phyloP scores from a whole-genome alignment of 1,140 invertebrate species.

The Micrasema longulum region DNA sequence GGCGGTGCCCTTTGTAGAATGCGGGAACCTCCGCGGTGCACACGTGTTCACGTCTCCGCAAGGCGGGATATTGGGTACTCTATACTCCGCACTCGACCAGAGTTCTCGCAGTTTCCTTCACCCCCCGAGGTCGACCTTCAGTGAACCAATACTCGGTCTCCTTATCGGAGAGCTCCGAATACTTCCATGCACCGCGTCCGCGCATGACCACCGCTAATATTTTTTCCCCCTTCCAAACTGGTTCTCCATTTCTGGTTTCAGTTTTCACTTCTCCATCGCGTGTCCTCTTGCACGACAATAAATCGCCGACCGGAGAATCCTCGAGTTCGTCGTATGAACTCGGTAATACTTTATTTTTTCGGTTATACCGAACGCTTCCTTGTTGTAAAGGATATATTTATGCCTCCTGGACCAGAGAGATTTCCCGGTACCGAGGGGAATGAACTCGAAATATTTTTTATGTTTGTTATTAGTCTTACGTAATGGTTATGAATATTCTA shows the following conservation, averaged over 20 bases:
- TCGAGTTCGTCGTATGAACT: slow-evolving; percentile 17
- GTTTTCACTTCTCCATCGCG: slow-evolving; percentile 43
- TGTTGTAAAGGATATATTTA: slow-evolving; percentile 45
- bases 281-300: slow-evolving; percentile 38
- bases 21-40: background rate
- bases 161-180: slow-evolving; percentile 34
- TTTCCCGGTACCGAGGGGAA: slow-evolving; percentile 44
- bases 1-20: slow-evolving; percentile 7
- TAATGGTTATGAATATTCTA: slow-evolving; percentile 44
- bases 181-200: slow-evolving; percentile 26
- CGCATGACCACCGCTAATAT: slow-evolving; percentile 43
- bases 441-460: slow-evolving; percentile 40
- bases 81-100: background rate
- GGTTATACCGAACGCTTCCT: slow-evolving; percentile 45
- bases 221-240: slow-evolving; percentile 40
- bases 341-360: slow-evolving; percentile 35
- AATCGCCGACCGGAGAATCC: slow-evolving; percentile 39
- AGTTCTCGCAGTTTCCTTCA: slow-evolving; percentile 16
- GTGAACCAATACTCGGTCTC: slow-evolving; percentile 20
- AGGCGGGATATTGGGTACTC: too few species aligned
- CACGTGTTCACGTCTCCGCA: too few species aligned
- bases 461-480: slow-evolving; percentile 48
- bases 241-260: slow-evolving; percentile 47
- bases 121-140: slow-evolving; percentile 27
- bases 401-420: slow-evolving; percentile 26